Evolutionary conservation across 2,113 vertebrate genomes (phyloP), one percentile per base, ranked within the genome.

Genomic region (Cryptotis parvus): DNA sequence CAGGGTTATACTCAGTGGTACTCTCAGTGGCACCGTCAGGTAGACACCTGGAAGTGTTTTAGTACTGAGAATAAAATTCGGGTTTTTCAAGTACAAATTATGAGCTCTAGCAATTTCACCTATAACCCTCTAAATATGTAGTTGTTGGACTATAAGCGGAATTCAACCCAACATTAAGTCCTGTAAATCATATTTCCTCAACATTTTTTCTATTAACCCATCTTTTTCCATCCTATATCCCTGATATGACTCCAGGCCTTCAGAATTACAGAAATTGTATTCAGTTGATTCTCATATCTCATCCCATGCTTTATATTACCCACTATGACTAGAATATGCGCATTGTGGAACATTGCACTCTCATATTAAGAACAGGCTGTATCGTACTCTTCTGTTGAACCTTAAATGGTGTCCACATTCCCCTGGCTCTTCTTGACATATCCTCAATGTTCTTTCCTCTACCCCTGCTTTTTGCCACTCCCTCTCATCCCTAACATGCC

Each of bases 361-460:
- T 15, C 7, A 27, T 43, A 16, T n/a, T 26, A 39, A 8, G 75
- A 31, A 39, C 4, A 0, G 26, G 0, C 12, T 11, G 0, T 1
- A 12, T 58, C 33, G 35, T 37, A 31, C 58, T 27, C 27, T 33
- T 29, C 15, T 24, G 3, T 26, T 35, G 22, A 27, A 7, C 2
- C 20, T 65, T 1, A n/a, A 41, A 27, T 29, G 55, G 16, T 49
- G 20, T n/a, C 52, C 20, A 45, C 1, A 49, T 33, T 63, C 39
- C 74, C 39, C 8, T 9, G 26, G 20, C 69, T 4, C 2, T 58
- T 61, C 52, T 55, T 14, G 49, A 9, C 3, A 0, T 3, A 6
- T n/a, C 10, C 43, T 72, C 52, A 16, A 27, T 22, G 35, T 83
- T 39, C 55, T 55, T 27, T 27, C 41, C 41, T 52, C 14, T 8